Conservation (phyloP, 2,888 invertebrate genomes). For the Diarsia brunnea region DNA sequence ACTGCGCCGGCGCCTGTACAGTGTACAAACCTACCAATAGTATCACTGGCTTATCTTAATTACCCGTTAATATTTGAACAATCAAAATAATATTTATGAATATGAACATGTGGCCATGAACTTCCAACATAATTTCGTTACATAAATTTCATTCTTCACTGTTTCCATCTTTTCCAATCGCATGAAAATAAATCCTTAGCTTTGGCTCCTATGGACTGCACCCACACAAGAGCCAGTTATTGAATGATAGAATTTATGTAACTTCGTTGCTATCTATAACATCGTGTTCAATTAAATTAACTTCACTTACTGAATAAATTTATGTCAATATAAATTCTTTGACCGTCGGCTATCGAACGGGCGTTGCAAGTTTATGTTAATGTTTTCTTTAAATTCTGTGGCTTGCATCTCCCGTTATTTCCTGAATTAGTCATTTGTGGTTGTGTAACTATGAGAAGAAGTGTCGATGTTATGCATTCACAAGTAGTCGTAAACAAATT, state of each 20-base stretch:
- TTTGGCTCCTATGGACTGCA: neutral
- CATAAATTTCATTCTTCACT: neutral
- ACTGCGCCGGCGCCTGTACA: no score
- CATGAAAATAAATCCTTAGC: conserved; percentile 7
- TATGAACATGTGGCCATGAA: neutral
- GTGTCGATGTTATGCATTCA: conserved; percentile 10
- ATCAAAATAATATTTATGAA: neutral
- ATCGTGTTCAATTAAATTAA: conserved; percentile 55
- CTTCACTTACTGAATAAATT: conserved; percentile 55
- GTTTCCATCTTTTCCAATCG: neutral
- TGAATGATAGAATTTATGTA: conserved; percentile 47
- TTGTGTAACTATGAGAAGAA: conserved; percentile 33
- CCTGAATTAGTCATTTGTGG: conserved; percentile 30
- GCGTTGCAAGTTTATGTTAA: conserved; percentile 38
- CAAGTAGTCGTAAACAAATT: conserved; percentile 9
- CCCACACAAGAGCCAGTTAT: conserved; percentile 9
- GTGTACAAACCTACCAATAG: neutral
- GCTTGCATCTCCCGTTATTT: conserved; percentile 32
- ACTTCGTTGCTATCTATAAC: conserved; percentile 34
- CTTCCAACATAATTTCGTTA: neutral
- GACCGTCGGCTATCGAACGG: conserved; percentile 26
- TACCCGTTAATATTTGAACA: neutral
- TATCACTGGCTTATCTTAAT: neutral
- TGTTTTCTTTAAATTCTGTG: conserved; percentile 46
- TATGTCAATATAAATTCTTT: conserved; percentile 58